Conservation (phyloP, 2,113 vertebrate genomes). For the Tringa solitaria region DNA sequence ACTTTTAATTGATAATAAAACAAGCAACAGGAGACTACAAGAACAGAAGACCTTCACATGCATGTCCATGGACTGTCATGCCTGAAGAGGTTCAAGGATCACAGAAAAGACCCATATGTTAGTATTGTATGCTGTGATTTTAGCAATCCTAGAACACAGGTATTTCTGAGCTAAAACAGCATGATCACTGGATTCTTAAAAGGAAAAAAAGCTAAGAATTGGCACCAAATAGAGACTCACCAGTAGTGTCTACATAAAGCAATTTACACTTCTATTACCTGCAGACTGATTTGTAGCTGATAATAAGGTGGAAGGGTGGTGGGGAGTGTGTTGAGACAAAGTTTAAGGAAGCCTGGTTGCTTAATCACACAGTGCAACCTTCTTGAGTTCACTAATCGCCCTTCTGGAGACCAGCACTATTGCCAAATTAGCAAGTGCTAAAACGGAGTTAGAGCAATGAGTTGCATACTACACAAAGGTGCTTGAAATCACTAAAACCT, state of each 20-base stretch:
- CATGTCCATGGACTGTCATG: not conserved
- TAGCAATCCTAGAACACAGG: not conserved
- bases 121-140: not conserved
- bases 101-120: not conserved
- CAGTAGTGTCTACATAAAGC: conserved; percentile 25
- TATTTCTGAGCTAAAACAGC: not conserved
- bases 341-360: conserved; percentile 35
- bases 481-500: conserved; percentile 34
- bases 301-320: not conserved
- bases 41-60: not conserved
- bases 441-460: conserved; percentile 22
- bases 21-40: not conserved
- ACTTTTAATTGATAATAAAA: not conserved
- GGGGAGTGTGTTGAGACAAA: not conserved
- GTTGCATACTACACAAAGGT: conserved; percentile 4
- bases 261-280: conserved; percentile 22
- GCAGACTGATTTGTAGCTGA: not conserved
- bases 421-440: conserved; percentile 32
- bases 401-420: conserved; percentile 46
- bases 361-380: conserved; percentile 39
- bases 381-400: conserved; percentile 65
- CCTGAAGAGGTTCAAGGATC: not conserved
- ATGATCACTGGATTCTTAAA: not conserved
- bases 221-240: conserved; percentile 17
- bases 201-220: conserved; percentile 24